Evolutionary conservation across 2,888 invertebrate genomes (phyloP), one percentile per base, ranked within the genome.

Genomic region (Monopis laevigella): DNA sequence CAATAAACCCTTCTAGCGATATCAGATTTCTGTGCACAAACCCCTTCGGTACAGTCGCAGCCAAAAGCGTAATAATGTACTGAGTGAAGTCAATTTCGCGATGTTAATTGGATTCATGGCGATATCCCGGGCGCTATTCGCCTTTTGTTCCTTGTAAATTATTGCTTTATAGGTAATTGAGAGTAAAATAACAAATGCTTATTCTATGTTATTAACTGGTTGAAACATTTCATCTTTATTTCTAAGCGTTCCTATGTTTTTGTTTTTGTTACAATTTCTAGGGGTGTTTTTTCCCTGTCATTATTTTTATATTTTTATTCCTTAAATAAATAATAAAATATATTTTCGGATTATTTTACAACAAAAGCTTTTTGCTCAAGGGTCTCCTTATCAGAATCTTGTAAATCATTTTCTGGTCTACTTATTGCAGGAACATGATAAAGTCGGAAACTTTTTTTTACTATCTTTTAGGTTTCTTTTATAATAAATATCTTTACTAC

Each of bases 91-190:
- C 64, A 66, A 72, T 70, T 68, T 56, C 57, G 63, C 59, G 58
- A 65, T 64, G 59, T 64, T 71, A 72, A 71, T 72, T 72, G 66
- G 66, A 65, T 66, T 64, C 64, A 62, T 57, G 55, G 62, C 58
- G 62, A 65, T 63, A 66, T 60, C 56, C 55, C 59, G 51, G 48
- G 53, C 53, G 57, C 56, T 55, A 48, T 57, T 59, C 54, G 58
- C 58, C 69, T 69, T 64, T 74, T 72, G 71, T 73, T 68, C 51
- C 54, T 51, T 43, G 53, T 65, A 60, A 71, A 59, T 70, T 68
- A 71, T 65, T 62, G 61, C 54, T 59, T 55, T 58, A 60, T 59
- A 62, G 59, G 54, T 64, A 65, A 73, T 71, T 70, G 64, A 56
- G 55, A 59, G 53, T 60, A 48, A 57, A 65, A 58, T 57, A 54